These are phyloP conservation scores for Stegodyphus mimosarum DNA, from an alignment of 1,140 invertebrate species.

Conservation along the genomic window DNA sequence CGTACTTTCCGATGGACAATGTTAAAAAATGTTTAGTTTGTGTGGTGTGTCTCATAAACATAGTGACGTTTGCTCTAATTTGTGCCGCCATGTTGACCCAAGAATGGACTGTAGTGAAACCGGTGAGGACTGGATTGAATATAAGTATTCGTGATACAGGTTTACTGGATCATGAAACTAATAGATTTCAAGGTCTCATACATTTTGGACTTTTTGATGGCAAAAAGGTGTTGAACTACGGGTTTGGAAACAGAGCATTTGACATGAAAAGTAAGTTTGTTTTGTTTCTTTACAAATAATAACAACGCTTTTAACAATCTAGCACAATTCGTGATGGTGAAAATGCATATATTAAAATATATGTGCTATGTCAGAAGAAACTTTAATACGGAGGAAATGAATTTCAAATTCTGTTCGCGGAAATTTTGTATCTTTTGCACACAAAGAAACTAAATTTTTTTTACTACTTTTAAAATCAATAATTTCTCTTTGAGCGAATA, in stretches of 20 bases:
- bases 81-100: slow-evolving; percentile 44
- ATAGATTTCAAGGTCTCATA: slow-evolving; percentile 78
- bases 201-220: slow-evolving; percentile 87
- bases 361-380: too few species aligned
- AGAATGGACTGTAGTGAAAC: slow-evolving; percentile 53
- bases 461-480: too few species aligned
- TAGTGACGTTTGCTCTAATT: slow-evolving; percentile 40
- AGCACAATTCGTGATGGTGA: too few species aligned
- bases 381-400: too few species aligned
- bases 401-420: too few species aligned
- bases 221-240: slow-evolving; percentile 83
- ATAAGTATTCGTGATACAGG: slow-evolving; percentile 32
- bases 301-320: too few species aligned
- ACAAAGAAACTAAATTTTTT: too few species aligned
- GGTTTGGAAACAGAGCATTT: slow-evolving; percentile 78
- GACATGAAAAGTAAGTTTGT: slow-evolving; percentile 66
- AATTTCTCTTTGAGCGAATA: too few species aligned
- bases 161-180: slow-evolving; percentile 12
- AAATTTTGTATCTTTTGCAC: too few species aligned
- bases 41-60: slow-evolving; percentile 36
- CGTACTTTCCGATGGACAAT: slow-evolving; percentile 56
- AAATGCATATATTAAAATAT: too few species aligned
- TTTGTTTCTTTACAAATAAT: not conserved
- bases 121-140: slow-evolving; percentile 51
- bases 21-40: slow-evolving; percentile 45